phyloP scores from a whole-genome alignment of 2,888 invertebrate species.

The Epiblema foenella region DNA sequence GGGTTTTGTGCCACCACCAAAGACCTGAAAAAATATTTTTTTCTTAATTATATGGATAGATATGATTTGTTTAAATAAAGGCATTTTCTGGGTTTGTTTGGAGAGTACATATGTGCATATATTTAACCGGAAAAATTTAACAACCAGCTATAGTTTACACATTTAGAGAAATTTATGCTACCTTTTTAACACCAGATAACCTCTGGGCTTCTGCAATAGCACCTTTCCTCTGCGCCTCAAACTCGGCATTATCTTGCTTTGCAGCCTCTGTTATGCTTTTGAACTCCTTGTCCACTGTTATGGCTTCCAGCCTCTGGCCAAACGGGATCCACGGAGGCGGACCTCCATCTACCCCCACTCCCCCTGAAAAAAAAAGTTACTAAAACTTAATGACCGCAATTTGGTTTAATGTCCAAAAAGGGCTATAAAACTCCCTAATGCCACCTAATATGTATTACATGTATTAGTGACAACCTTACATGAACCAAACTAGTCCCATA shows the following conservation, averaged over 20 bases:
- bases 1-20: conserved; percentile 87
- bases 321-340: conserved; percentile 97
- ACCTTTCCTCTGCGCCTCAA: conserved; percentile 94
- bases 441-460: no score
- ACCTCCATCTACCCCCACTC: conserved; percentile 88
- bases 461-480: no score
- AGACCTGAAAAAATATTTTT: conserved; percentile 68
- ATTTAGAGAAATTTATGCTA: conserved; percentile 47
- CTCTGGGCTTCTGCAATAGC: conserved; percentile 95
- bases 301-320: conserved; percentile 89
- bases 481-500: no score
- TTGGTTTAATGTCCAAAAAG: no score
- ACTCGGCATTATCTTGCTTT: conserved; percentile 91
- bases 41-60: no score
- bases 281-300: conserved; percentile 87
- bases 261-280: conserved; percentile 87
- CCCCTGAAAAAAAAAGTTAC: conserved; percentile 60
- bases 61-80: no score
- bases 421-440: no score
- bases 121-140: no score
- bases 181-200: conserved; percentile 84
- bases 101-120: no score
- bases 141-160: not conserved
- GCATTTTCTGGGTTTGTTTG: no score
- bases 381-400: no score